Base-by-base conservation (phyloP, 2,797 vertebrate species). In the Chelonia mydas region DNA sequence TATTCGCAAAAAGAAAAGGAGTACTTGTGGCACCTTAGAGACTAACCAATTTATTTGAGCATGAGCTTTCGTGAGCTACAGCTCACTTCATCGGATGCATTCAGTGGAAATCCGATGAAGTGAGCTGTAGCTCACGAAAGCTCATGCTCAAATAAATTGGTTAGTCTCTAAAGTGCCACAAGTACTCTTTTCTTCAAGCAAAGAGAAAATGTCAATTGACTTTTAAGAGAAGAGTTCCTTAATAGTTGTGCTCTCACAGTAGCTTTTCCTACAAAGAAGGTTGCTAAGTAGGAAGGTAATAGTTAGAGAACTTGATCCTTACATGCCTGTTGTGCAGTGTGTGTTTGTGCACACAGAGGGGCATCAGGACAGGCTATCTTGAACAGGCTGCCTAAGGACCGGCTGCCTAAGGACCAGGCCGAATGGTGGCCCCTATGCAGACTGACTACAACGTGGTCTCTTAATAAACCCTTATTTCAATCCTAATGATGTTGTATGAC, bases 381-480 rank as follows among this genome's bases (percentile, higher is more conserved):
- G 45, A 97, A 81, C 92, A 96, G 88, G 49, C 93, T 91, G 93
- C 93, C 95, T 97, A 91, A 95, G 96, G 90, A 90, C 94, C 78
- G 88, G 49, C 93, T 91, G 93, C 93, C 95, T 97, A 91, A 95
- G 96, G 90, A 90, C 94, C 78, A 85, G 81, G 74, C 93, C 93
- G 93, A 97, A 95, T 90, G 95, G 93, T 95, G 95, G 94, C 86
- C 41, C 55, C 89, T 97, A 0, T 87, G 94, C 93, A 96, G 96
- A 95, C 95, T 94, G 95, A 94, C 91, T 96, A 92, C 90, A 86
- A 85, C 37, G 50, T 33, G 89, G 92, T 79, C 93, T 93, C 95
- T 97, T 96, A 96, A 96, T 97, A 97, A 95, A 92, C 79, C 61
- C 89, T 94, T 90, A 91, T 94, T 96, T 96, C 89, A 92, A 89